Evolutionary conservation across 2,797 vertebrate species (phyloP).

Genomic region (Odontamblyopus lacepedii): DNA sequence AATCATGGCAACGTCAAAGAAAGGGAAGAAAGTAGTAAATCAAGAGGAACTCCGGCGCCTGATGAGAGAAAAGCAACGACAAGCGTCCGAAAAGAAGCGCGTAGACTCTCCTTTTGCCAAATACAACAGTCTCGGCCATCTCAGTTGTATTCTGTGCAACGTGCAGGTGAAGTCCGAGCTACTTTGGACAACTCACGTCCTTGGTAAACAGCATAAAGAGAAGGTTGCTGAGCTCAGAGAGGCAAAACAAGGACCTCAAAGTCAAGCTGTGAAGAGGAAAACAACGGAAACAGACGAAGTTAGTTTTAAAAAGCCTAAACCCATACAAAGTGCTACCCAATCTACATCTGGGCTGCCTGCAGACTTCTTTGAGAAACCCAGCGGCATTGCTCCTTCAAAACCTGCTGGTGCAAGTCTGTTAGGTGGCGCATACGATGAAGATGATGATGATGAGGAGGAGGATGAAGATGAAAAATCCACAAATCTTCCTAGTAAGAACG

Average conservation of each 20-base stretch:
- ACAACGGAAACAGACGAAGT: slow-evolving; percentile 59
- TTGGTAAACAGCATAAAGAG: slow-evolving; percentile 92
- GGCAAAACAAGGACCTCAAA: slow-evolving; percentile 53
- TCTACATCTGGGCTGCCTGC: slow-evolving; percentile 62
- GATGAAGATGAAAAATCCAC: slow-evolving; percentile 25
- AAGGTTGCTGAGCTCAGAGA: slow-evolving; percentile 81
- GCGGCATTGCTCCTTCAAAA: slow-evolving; percentile 25
- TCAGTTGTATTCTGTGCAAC: slow-evolving; percentile 87
- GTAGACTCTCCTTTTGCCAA: slow-evolving; percentile 91
- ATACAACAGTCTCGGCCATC: slow-evolving; percentile 89
- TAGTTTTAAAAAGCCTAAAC: slow-evolving; percentile 72
- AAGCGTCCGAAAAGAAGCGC: slow-evolving; percentile 80
- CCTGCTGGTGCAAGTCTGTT: slow-evolving; percentile 75
- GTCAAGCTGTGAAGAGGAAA: slow-evolving; percentile 78
- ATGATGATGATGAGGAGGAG: slow-evolving; percentile 70
- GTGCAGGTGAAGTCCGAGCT: slow-evolving; percentile 87
- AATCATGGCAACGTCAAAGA: slow-evolving; percentile 73
- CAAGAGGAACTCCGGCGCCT: slow-evolving; percentile 92
- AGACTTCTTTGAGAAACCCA: slow-evolving; percentile 71
- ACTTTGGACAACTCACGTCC: slow-evolving; percentile 90
- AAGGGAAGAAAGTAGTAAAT: slow-evolving; percentile 85
- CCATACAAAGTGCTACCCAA: slow-evolving; percentile 34
- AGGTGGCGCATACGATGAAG: slow-evolving; percentile 78
- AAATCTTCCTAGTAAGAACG: slow-evolving; percentile 30
- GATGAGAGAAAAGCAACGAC: slow-evolving; percentile 90